Conservation (phyloP, 2,888 invertebrate species). For the Dynastes hyllus region DNA sequence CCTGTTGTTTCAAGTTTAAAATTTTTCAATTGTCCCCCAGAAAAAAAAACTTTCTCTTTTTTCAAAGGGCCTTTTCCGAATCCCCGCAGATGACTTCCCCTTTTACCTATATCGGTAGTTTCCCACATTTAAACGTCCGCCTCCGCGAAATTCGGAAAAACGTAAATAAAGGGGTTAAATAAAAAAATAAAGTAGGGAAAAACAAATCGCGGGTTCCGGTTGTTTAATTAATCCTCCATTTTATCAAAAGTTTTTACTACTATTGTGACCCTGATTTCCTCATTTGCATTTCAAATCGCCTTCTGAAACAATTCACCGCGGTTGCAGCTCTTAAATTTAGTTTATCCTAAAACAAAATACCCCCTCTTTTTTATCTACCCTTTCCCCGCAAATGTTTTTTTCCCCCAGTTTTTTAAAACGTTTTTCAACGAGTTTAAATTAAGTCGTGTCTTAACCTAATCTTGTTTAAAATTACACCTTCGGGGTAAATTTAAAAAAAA, state of each 20-base stretch:
- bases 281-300: constrained; percentile 27
- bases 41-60: too few relatives aligned
- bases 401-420: constrained; percentile 21
- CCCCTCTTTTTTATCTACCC: constrained; percentile 8
- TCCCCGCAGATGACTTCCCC: too few relatives aligned
- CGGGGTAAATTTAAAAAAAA: too few relatives aligned
- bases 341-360: too few relatives aligned
- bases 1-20: too few relatives aligned
- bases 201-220: neutral
- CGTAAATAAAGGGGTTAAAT: neutral
- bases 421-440: neutral
- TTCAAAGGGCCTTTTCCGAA: too few relatives aligned
- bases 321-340: neutral
- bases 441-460: constrained; percentile 10
- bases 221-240: constrained; percentile 28
- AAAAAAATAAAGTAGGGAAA: neutral
- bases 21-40: too few relatives aligned
- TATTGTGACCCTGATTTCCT: constrained; percentile 25
- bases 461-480: too few relatives aligned
- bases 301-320: neutral
- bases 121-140: neutral
- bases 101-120: neutral
- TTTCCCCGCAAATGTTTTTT: constrained; percentile 15
- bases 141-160: too few relatives aligned
- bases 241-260: neutral